Base-by-base conservation (phyloP, 2,888 invertebrate genomes). In the Punctoribates punctum region DNA sequence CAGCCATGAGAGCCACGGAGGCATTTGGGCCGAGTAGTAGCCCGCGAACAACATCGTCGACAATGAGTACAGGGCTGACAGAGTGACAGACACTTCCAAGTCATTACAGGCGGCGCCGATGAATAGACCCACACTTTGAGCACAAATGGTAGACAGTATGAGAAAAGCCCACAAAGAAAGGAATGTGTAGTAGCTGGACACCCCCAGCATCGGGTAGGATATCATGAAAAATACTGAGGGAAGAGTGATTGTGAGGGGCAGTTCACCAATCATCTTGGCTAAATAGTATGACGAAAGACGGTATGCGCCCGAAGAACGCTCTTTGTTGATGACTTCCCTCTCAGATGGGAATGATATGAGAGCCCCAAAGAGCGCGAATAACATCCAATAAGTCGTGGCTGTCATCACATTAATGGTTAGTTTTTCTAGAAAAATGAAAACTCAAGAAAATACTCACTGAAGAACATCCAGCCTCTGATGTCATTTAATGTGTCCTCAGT, bases 231-330 rank as follows among this genome's bases (percentile, higher is more conserved):
- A 91, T 81, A 90, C 88, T 62, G 90, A 89, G 77, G 91, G 91
- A 81, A 91, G 85, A 54, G 90, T 88, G 81, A 91, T 87, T 62
- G 90, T 89, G 80, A 91, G 83, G 11, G 91, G 91, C 81, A 91
- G 83, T 83, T 92, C 92, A 77, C 91, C 91, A 78, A 90, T 88
- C 90, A 91, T 91, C 85, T 92, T 91, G 78, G 92, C 91, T 82
- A 91, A 83, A 84, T 91, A 92, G 83, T 91, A 92, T 51, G 92
- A 90, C 11, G 91, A 91, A 74, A 92, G 85, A 75, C 91, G 86
- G 82, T 92, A 92, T 48, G 91, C 89, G 72, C 92, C 92, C 17
- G 90, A 89, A 79, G 89, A 87, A 77, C 92, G 86, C 83, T 92
- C 92, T 83, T 91, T 92, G 83, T 89, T 89, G 79, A 92, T 89